Evolutionary conservation across 2,113 vertebrate species (phyloP), one percentile per base, ranked within the genome.

Genomic region (Capreolus pygargus): DNA sequence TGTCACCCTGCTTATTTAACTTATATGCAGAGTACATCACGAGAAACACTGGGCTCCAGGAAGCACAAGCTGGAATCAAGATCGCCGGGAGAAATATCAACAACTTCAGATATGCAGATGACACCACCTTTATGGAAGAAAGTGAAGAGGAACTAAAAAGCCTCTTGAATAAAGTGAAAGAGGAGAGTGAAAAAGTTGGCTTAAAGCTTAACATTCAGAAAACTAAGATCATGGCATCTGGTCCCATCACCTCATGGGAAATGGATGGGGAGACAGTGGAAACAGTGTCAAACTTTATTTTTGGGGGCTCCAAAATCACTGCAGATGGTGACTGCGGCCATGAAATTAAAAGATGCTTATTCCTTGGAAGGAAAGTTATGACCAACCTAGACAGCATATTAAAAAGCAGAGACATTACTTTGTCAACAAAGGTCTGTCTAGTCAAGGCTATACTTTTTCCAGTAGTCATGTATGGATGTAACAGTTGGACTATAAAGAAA

Each of bases 301-400:
- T n/a, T 2, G 0, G 0, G n/a, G 17, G 17, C 8, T 67, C 64
- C 8, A 67, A 36, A 67, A 67, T 67, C 7, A 67, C 64, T 21
- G n/a, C n/a, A 67, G 64, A 67, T 36, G 33, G 33, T 67, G n/a
- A 67, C 0, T 36, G 17, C 17, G 11, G n/a, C n/a, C n/a, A 36
- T 11, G n/a, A 70, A 70, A 70, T 70, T 70, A 36, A 36, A 70
- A 70, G 17, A 70, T 16, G 0, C 17, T 21, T 70, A 21, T 8
- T 70, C 64, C 64, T 11, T 36, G 64, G n/a, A 70, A 70, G 64
- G 64, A 70, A 70, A 36, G 17, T 70, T 36, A 70, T 11, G 17
- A 21, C 17, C n/a, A 36, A 67, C 64, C 17, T 67, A 36, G 64
- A 67, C 0, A 64, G 64, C n/a, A 67, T 36, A 36, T 67, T 21